Base-by-base conservation (phyloP, 2,113 vertebrate species). In the Phalacrocorax aristotelis region DNA sequence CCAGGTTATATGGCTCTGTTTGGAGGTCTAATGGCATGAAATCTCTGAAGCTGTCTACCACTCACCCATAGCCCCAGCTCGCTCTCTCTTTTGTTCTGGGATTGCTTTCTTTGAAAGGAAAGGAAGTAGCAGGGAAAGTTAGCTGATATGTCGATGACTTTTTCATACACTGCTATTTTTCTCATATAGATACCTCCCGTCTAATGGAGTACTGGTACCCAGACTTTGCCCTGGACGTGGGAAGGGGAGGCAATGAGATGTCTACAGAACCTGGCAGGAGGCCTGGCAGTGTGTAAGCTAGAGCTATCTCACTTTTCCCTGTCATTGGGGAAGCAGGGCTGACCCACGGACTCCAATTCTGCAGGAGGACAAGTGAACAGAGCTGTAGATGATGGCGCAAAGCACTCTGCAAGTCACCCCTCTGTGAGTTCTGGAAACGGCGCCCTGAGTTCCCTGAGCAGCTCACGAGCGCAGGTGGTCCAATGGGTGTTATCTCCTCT, bases 311-410 rank as follows among this genome's bases (percentile, higher is more conserved):
- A 46, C 22, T 91, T 89, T 48, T 61, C 18, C 18, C 10, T 8
- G 3, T 18, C 20, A 32, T 0, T 76, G 27, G 2, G 27, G 21
- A 76, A 23, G 57, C 40, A 79, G 40, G 5, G 16, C 36, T 85
- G 48, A 72, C 32, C 52, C 1, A 1, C 21, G 48, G 30, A 51
- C 69, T 23, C n/a, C 9, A 4, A 1, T 61, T 58, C 57, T 81
- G 29, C 38, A 55, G 70, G 13, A 66, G 46, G 30, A 77, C 14
- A 38, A 13, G 29, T 48, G 16, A 93, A 52, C 23, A 86, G 52
- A 88, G 44, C 20, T 85, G 44, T 26, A 87, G 32, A 48, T 71
- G 48, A 69, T 0, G 6, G 17, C 0, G 0, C 6, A 7, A 78
- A 25, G 36, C 25, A 70, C 21, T 44, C 44, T 2, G 1, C 27